These are phyloP conservation scores for Galbula dea DNA, from an alignment of 2,113 vertebrate species.

Conservation along the genomic window DNA sequence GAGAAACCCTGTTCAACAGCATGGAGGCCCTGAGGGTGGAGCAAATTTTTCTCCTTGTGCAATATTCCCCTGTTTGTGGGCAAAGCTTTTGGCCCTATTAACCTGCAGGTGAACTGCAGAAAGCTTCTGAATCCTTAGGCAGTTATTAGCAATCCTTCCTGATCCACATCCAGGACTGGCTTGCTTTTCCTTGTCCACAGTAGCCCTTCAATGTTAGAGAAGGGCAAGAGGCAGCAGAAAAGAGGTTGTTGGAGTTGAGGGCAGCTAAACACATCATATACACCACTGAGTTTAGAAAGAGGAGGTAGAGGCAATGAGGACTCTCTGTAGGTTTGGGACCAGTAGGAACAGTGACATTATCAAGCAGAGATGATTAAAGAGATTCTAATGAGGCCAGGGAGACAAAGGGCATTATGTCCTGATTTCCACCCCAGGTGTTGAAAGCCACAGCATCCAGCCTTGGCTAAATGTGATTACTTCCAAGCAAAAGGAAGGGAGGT, in stretches of 20 bases:
- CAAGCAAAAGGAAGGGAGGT: background rate
- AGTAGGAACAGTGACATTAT: background rate
- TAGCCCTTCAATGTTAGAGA: background rate
- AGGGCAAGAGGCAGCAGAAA: background rate
- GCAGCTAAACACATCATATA: background rate
- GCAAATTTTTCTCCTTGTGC: background rate
- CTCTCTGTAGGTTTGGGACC: background rate
- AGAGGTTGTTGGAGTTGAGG: background rate
- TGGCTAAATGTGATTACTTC: slow-evolving; percentile 12
- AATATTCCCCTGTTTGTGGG: background rate
- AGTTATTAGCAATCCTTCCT: background rate
- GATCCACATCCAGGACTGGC: background rate
- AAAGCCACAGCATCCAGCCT: background rate
- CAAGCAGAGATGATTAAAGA: background rate
- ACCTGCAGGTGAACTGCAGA: background rate
- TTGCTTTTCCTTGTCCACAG: background rate
- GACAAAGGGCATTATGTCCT: background rate
- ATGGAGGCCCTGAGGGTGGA: background rate
- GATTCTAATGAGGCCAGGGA: background rate
- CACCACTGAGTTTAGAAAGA: background rate
- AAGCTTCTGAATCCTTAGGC: background rate
- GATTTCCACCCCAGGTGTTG: background rate
- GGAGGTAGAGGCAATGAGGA: background rate
- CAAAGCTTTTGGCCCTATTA: background rate
- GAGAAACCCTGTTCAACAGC: background rate